These are phyloP conservation scores for Oncorhynchus kisutch DNA, from an alignment of 2,113 vertebrate genomes.

Conservation along the genomic window DNA sequence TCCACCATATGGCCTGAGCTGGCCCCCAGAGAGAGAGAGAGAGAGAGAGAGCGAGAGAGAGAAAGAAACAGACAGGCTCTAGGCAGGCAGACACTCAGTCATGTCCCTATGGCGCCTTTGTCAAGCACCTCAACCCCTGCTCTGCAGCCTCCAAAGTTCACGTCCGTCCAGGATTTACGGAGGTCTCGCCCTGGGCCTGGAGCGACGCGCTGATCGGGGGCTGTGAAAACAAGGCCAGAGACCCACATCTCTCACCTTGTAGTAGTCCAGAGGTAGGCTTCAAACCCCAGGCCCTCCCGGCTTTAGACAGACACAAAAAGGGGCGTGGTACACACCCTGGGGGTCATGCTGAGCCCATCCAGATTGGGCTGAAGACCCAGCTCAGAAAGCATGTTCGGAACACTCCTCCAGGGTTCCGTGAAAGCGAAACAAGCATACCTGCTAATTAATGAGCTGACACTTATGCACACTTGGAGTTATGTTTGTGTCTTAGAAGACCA, in stretches of 20 bases:
- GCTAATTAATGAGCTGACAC: no score
- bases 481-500: no score
- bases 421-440: no score
- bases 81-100: not conserved
- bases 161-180: constrained; percentile 49
- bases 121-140: not conserved
- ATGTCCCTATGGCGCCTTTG: not conserved
- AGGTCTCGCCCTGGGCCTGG: constrained; percentile 13
- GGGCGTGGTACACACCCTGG: no score
- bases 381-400: no score
- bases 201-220: not conserved
- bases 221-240: constrained; percentile 57
- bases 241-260: constrained; percentile 33
- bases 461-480: no score
- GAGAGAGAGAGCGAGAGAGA: not conserved
- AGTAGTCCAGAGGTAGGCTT: not conserved
- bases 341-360: no score
- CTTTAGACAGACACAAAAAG: no score
- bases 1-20: constrained; percentile 5
- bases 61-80: not conserved
- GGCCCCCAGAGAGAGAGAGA: constrained; percentile 40
- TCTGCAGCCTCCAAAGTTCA: constrained; percentile 42
- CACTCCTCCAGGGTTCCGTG: no score
- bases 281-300: no score
- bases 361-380: no score